phyloP scores from a whole-genome alignment of 2,797 vertebrate species.

The Acipenser transmontanus region DNA sequence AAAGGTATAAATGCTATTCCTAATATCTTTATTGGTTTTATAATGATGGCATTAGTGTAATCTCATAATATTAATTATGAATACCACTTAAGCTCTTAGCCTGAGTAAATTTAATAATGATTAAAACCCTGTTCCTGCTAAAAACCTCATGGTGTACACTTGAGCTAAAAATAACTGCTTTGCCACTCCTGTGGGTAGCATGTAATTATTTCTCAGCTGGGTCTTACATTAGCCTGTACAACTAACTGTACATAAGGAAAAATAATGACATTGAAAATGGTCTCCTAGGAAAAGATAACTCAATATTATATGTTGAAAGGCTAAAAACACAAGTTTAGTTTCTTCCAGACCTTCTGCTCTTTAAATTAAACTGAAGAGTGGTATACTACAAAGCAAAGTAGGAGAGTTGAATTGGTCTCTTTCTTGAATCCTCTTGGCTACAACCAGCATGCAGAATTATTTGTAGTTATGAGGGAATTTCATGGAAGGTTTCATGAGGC shows the following conservation, averaged over 20 bases:
- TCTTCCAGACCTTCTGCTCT: too few species aligned
- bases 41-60: neutral
- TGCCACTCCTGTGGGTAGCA: constrained; percentile 6
- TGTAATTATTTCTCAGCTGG: constrained; percentile 21
- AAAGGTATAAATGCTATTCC: too few species aligned
- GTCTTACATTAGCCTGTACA: neutral
- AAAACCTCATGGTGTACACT: neutral
- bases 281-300: constrained; percentile 4
- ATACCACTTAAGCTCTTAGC: constrained; percentile 2
- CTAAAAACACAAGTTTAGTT: neutral
- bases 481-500: too few species aligned
- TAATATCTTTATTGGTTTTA: constrained; percentile 2
- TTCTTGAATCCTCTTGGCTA: too few species aligned
- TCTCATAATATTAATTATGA: neutral
- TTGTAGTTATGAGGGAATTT: too few species aligned
- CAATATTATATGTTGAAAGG: constrained; percentile 1
- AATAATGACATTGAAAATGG: constrained; percentile 24
- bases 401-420: too few species aligned
- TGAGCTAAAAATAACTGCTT: neutral
- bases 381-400: too few species aligned
- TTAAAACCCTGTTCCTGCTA: constrained; percentile 5
- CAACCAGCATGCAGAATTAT: too few species aligned
- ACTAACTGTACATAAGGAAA: constrained; percentile 13
- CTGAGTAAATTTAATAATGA: constrained; percentile 3
- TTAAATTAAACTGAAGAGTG: too few species aligned